Evolutionary conservation across 1,140 invertebrate genomes (phyloP).

Genomic region (Bombus fervidus): DNA sequence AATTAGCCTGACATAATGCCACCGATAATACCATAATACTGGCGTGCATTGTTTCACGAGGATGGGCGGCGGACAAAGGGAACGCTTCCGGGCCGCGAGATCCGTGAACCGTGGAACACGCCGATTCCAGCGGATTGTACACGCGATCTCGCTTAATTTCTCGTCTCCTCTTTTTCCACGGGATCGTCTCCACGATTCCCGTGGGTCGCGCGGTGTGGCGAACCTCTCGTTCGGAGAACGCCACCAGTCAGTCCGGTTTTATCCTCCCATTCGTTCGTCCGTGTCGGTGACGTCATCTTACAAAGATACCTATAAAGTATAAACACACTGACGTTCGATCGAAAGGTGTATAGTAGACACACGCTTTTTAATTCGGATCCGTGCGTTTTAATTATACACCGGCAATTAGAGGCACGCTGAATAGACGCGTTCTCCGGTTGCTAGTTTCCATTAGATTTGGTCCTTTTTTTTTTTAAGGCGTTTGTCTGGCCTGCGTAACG

Average conservation of each 20-base stretch:
- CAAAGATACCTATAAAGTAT: conserved; percentile 69
- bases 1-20: conserved; percentile 46
- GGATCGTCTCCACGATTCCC: conserved; percentile 37
- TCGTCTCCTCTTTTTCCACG: conserved; percentile 15
- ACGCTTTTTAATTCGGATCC: not conserved
- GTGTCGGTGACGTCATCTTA: conserved; percentile 76
- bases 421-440: not conserved
- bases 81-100: conserved; percentile 12
- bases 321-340: conserved; percentile 53
- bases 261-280: conserved; percentile 72
- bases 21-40: conserved; percentile 21
- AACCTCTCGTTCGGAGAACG: conserved; percentile 77
- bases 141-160: conserved; percentile 14
- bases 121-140: conserved; percentile 7
- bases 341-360: not conserved
- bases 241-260: conserved; percentile 82
- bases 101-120: conserved; percentile 12
- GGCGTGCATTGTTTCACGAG: conserved; percentile 21
- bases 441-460: not conserved
- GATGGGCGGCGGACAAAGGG: not conserved
- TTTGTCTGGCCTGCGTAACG: not conserved
- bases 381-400: not conserved
- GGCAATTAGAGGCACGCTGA: not conserved
- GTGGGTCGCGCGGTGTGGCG: conserved; percentile 50
- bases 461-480: not conserved